Evolutionary conservation across 2,113 vertebrate species (phyloP).

Genomic region (Turdus rufiventris): DNA sequence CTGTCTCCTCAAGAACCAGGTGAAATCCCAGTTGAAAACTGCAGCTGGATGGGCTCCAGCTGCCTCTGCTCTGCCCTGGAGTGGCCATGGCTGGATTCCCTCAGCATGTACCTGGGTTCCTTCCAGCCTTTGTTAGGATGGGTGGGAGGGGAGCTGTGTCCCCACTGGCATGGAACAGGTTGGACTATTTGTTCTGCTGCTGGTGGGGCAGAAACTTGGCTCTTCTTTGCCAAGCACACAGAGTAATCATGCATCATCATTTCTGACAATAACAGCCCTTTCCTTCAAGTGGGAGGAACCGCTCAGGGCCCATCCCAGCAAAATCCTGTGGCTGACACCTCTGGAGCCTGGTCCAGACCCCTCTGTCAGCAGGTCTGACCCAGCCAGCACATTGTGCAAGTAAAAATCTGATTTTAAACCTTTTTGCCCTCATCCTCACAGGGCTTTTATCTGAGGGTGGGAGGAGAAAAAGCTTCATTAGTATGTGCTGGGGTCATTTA

Average conservation of each 20-base stretch:
- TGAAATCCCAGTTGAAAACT: not conserved
- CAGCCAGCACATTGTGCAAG: not conserved
- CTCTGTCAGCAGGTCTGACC: not conserved
- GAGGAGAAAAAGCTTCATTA: not conserved
- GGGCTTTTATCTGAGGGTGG: not conserved
- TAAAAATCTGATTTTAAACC: not conserved
- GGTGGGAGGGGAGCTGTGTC: not conserved
- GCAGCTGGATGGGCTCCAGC: not conserved
- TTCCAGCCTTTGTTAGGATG: not conserved
- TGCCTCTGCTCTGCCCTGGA: not conserved
- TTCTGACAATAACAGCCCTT: not conserved
- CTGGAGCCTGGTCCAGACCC: not conserved
- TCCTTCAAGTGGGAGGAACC: fast-evolving
- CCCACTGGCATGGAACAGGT: fast-evolving
- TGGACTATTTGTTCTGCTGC: not conserved
- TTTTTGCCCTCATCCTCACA: not conserved
- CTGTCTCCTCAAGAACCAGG: not conserved
- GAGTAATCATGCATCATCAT: not conserved
- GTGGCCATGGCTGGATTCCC: not conserved
- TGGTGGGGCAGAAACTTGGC: not conserved
- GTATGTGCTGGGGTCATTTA: not conserved
- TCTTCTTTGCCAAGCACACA: fast-evolving
- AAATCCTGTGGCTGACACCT: not conserved
- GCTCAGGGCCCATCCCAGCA: fast-evolving
- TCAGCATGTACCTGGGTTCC: fast-evolving